A percentile compares a stretch with the other conserved stretches of the same genome.
phyloP scores from a whole-genome alignment of 2,888 invertebrate genomes.

The Magallana nippona region DNA sequence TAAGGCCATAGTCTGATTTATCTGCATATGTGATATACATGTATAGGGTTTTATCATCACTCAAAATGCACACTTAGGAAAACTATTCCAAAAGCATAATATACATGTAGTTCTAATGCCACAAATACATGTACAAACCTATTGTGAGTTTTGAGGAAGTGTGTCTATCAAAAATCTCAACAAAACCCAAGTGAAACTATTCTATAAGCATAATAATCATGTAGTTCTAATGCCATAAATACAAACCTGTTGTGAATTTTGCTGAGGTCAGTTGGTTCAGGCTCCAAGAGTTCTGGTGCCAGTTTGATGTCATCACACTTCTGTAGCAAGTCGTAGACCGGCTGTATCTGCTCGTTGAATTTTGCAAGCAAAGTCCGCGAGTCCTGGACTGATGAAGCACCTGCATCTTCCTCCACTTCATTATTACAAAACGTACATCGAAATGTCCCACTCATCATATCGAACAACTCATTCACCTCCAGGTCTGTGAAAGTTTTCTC shows the following conservation, averaged over 20 bases:
- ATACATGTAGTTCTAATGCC: too few relatives aligned
- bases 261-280: conserved; percentile 83
- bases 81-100: too few relatives aligned
- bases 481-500: conserved; percentile 96
- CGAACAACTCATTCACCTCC: conserved; percentile 84
- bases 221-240: not conserved
- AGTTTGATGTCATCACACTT: conserved; percentile 93
- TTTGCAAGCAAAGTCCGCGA: conserved; percentile 90
- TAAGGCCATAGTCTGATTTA: too few relatives aligned
- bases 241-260: not conserved
- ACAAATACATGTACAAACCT: too few relatives aligned
- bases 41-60: too few relatives aligned
- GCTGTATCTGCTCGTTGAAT: conserved; percentile 95
- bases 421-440: conserved; percentile 90
- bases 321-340: conserved; percentile 91
- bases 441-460: conserved; percentile 70
- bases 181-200: too few relatives aligned
- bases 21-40: too few relatives aligned
- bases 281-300: conserved; percentile 95
- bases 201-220: not conserved
- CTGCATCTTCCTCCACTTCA: conserved; percentile 95
- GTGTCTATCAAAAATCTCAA: too few relatives aligned
- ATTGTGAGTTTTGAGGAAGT: too few relatives aligned
- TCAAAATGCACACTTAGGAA: too few relatives aligned
- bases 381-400: conserved; percentile 95